Evolutionary conservation across 2,797 vertebrate species (phyloP).

Genomic region (Sebastes vulpes): DNA sequence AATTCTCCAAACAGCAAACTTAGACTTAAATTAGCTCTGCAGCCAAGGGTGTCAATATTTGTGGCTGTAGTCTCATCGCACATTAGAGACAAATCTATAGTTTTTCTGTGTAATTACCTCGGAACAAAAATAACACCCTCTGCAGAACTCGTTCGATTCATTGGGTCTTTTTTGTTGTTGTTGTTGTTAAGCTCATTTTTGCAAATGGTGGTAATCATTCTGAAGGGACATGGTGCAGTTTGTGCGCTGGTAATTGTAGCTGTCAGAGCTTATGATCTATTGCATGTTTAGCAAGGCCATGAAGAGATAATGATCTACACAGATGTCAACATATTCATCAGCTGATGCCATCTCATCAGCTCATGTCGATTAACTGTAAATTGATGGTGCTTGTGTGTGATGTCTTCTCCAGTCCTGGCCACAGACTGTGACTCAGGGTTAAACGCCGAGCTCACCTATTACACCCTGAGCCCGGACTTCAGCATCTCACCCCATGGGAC

Average conservation of each 20-base stretch:
- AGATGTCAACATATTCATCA: constrained; percentile 77
- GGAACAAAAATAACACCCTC: constrained; percentile 20
- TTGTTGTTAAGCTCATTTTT: constrained; percentile 47
- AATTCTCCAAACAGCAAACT: constrained; percentile 32
- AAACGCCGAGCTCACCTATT: constrained; percentile 91
- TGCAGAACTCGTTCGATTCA: constrained; percentile 1
- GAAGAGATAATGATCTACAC: constrained; percentile 70
- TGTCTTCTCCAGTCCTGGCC: constrained; percentile 86
- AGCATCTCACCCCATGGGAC: constrained; percentile 90
- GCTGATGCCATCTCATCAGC: constrained; percentile 51
- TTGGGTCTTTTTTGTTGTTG: constrained; percentile 9
- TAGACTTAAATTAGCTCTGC: constrained; percentile 24
- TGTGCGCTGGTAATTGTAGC: constrained; percentile 59
- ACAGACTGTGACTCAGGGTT: constrained; percentile 91
- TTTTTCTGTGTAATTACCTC: constrained; percentile 33
- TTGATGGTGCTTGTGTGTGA: constrained; percentile 40
- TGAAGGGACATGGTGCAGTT: constrained; percentile 30
- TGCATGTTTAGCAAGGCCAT: constrained; percentile 69
- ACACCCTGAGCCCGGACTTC: constrained; percentile 91
- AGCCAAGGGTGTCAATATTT: constrained; percentile 20
- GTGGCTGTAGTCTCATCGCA: constrained; percentile 12
- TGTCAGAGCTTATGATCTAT: constrained; percentile 74
- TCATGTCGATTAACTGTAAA: constrained; percentile 56
- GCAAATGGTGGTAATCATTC: constrained; percentile 50
- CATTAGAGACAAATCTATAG: constrained; percentile 43